Evolutionary conservation across 2,888 invertebrate genomes (phyloP).

Genomic region (Argyresthia albistria): DNA sequence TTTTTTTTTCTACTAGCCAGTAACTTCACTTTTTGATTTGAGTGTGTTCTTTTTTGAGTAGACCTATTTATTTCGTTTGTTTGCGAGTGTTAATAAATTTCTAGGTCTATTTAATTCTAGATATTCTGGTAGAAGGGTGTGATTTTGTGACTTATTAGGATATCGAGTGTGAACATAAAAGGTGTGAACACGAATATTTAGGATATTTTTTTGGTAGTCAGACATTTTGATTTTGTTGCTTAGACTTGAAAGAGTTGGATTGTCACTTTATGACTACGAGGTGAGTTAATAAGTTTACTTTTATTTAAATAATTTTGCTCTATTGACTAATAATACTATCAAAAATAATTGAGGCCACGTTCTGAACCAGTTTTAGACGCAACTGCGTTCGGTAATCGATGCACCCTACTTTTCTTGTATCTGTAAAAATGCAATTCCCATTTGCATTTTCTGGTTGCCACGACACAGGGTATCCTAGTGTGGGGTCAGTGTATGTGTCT

Average conservation of each 20-base stretch:
- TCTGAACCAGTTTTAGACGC: too few relatives aligned
- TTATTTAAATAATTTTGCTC: background rate
- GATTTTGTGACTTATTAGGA: conserved; percentile 44
- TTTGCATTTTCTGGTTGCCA: too few relatives aligned
- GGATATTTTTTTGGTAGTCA: background rate
- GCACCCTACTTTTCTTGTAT: too few relatives aligned
- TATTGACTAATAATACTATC: too few relatives aligned
- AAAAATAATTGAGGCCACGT: too few relatives aligned
- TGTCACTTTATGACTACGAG: background rate
- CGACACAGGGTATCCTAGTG: too few relatives aligned
- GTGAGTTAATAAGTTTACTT: background rate
- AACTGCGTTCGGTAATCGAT: too few relatives aligned
- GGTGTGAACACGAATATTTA: conserved; percentile 38
- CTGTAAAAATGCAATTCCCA: too few relatives aligned
- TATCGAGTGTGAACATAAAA: conserved; percentile 46
- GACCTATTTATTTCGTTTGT: background rate
- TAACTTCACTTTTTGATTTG: background rate
- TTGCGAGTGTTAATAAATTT: conserved; percentile 50
- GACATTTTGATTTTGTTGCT: background rate
- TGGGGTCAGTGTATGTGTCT: too few relatives aligned
- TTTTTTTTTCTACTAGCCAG: background rate
- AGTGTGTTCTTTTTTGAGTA: background rate
- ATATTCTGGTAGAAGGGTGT: conserved; percentile 58
- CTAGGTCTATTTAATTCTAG: conserved; percentile 51
- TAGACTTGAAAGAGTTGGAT: background rate